phyloP scores from a whole-genome alignment of 2,888 invertebrate genomes.

The Abrostola tripartita region DNA sequence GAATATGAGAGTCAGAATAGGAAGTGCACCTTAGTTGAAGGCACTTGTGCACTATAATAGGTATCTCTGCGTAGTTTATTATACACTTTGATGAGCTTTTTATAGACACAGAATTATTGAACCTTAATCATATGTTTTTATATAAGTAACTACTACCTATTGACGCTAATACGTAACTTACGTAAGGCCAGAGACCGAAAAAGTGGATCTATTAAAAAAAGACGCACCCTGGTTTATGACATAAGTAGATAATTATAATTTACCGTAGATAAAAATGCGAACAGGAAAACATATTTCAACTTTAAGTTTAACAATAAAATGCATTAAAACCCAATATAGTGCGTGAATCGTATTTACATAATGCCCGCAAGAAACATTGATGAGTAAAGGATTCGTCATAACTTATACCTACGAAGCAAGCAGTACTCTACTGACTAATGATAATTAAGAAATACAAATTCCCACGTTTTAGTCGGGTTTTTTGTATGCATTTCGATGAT shows the following conservation, averaged over 20 bases:
- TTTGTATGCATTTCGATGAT: slow-evolving; percentile 7
- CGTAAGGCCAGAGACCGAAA: too few relatives aligned
- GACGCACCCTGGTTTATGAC: neutral
- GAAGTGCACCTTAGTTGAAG: too few relatives aligned
- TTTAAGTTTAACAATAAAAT: slow-evolving; percentile 4
- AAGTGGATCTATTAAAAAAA: too few relatives aligned
- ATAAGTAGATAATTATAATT: neutral
- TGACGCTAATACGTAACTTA: too few relatives aligned
- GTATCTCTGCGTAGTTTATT: too few relatives aligned
- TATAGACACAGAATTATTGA: too few relatives aligned
- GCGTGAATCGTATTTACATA: neutral
- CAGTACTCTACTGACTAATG: slow-evolving; percentile 33
- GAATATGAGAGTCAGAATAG: too few relatives aligned
- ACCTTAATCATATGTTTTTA: too few relatives aligned
- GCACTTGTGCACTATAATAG: too few relatives aligned
- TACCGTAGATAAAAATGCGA: slow-evolving; percentile 6
- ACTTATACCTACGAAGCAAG: neutral
- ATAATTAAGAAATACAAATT: slow-evolving; percentile 38
- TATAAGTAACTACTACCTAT: too few relatives aligned
- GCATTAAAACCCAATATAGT: neutral
- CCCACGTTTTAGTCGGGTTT: slow-evolving; percentile 32
- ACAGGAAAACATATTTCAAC: slow-evolving; percentile 1
- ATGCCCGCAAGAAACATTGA: slow-evolving; percentile 10
- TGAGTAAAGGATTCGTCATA: slow-evolving; percentile 38
- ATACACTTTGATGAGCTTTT: too few relatives aligned